Base-by-base conservation (phyloP, 2,888 invertebrate genomes). In the Heliconius cydno region DNA sequence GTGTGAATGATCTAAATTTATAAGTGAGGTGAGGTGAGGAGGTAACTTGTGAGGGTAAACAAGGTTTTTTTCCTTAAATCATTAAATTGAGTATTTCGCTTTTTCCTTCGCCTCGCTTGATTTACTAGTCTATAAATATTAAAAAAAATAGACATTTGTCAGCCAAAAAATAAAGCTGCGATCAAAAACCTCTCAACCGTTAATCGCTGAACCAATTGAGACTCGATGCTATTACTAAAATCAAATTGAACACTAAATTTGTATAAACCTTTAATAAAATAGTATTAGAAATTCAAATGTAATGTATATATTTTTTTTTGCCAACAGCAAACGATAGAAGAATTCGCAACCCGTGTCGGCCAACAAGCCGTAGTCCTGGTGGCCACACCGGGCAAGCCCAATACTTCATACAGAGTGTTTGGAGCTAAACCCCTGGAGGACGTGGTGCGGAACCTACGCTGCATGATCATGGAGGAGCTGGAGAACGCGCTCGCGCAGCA, bases 331-430 rank as follows among this genome's bases (percentile, higher is more conserved):
- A 98, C 98, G 34, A 98, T 98, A 87, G 99, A 99, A 86, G 99
- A 99, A 93, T 99, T 99, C 94, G 98, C 99, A 79, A 99, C 99
- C 0, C 96, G 99, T 85, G 99, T 99, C 78, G 99, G 99, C 1
- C 99, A 99, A 90, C 99, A 99, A 92, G 99, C 99, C 0, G 97
- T 99, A 78, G 99, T 99, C 75, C 95, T 99, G 88, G 98, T 99
- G 80, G 99, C 99, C 74, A 99, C 99, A 38, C 99, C 99, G 0
- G 99, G 99, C 75, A 99, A 99, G 94, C 98, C 98, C 84, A 98
- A 98, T 94, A 98, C 98, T 80, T 98, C 98, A 90, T 99, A 98
- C 94, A 98, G 99, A 93, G 99, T 99, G 84, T 99, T 99, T 91
- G 98, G 99, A 34, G 99, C 99, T 82, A 99, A 99, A 93, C 99